A percentile compares a stretch with the other conserved stretches of the same genome.
phyloP scores from a whole-genome alignment of 1,140 invertebrate species.

The Helicorthomorpha holstii region DNA sequence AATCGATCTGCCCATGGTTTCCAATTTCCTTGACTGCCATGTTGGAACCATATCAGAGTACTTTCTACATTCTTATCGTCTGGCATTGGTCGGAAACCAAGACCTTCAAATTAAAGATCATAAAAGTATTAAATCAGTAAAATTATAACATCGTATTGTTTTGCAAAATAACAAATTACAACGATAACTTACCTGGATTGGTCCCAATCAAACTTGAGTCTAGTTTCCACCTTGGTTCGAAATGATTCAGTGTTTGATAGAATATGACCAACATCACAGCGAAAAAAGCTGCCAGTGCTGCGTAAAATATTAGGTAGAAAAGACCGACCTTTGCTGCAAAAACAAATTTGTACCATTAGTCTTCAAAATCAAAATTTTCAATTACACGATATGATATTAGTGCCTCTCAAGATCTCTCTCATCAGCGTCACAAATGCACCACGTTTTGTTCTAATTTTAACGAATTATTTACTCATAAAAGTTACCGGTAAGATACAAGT shows the following conservation, averaged over 20 bases:
- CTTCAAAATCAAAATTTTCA: no score
- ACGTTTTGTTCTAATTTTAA: no score
- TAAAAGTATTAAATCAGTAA: no score
- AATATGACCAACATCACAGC: conserved; percentile 77
- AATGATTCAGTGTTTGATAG: conserved; percentile 73
- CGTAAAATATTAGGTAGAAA: conserved; percentile 89
- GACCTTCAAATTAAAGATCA: no score
- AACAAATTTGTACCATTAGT: background rate
- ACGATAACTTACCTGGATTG: conserved; percentile 57
- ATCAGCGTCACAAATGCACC: no score
- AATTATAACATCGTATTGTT: no score
- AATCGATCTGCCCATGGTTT: conserved; percentile 59
- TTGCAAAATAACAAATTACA: no score
- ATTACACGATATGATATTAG: no score
- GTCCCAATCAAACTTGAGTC: conserved; percentile 66
- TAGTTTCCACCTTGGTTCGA: conserved; percentile 70
- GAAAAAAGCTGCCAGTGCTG: conserved; percentile 67
- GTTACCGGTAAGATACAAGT: no score
- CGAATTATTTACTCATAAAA: no score
- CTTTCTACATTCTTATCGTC: conserved; percentile 72
- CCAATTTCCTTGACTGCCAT: conserved; percentile 55
- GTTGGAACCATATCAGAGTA: conserved; percentile 82
- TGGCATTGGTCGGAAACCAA: conserved; percentile 87
- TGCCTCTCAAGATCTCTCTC: no score
- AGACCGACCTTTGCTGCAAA: conserved; percentile 74